Evolutionary conservation across 2,888 invertebrate species (phyloP), one percentile per base, ranked within the genome.

Genomic region (Agrilus cyanescens): DNA sequence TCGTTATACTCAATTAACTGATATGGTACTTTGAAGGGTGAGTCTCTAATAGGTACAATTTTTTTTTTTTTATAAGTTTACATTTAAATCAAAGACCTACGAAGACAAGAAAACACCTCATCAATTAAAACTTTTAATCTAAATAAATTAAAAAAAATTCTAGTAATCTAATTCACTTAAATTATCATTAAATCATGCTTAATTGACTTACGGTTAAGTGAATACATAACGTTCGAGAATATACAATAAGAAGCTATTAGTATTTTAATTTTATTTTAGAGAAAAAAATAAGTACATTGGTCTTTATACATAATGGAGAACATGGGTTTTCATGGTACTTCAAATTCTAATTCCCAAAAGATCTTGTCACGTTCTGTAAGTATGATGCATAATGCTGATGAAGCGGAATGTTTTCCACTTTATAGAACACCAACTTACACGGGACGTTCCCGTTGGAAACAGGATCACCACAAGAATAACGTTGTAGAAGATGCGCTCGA

Each of bases 401-500:
- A 67, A 46, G 56, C 57, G 42, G 63, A 65, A 51, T 62, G 58
- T 45, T 63, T 64, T 40, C 64, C 65, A 2, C 46, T 65, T 16
- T 64, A 66, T 50, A 61, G 61, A 41, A 61, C 59, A 6, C 58
- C 58, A 34, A 56, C 57, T 32, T 42, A 46, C 45, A 50, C 48
- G 33, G 50, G 45, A 31, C 16, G 40, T 41, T 48, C 36, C 46
- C 54, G 40, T 47, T 57, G 52, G 49, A 42, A 47, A 18, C 45
- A 45, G 32, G 63, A 66, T 43, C 62, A 64, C 12, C 25, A 25
- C 25, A 25, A 25, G 10, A 25, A 8, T 10, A 25, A 25, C 10
- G 25, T n/a, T n/a, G n/a, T 25, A 3, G 63, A 63, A 45, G 57
- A 59, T 32, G 58, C 77, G 63, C 71, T 80, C 54, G 81, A 81